Conservation (phyloP, 1,140 invertebrate genomes). For the Drosophila funebris region DNA sequence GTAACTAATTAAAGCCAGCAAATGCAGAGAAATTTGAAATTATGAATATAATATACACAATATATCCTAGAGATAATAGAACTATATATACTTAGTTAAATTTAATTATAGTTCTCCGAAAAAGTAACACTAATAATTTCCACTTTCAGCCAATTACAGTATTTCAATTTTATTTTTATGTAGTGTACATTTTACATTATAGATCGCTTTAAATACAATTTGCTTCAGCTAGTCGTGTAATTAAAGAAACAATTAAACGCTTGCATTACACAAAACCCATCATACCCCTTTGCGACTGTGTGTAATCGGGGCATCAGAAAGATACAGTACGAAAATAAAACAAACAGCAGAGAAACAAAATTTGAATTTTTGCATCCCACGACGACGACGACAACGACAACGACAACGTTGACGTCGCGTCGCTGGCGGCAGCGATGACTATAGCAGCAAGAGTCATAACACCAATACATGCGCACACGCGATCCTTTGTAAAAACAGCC, state of each 20-base stretch:
- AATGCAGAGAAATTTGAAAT: too few relatives aligned
- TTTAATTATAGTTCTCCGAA: too few relatives aligned
- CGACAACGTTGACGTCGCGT: background rate
- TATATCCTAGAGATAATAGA: too few relatives aligned
- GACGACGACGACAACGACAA: slow-evolving; percentile 20
- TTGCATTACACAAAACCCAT: background rate
- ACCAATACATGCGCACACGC: slow-evolving; percentile 11
- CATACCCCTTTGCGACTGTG: slow-evolving; percentile 18
- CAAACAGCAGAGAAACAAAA: slow-evolving; percentile 46
- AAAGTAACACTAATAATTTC: too few relatives aligned
- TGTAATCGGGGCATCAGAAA: slow-evolving; percentile 28
- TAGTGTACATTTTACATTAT: too few relatives aligned
- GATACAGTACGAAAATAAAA: slow-evolving; percentile 72
- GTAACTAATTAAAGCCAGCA: too few relatives aligned
- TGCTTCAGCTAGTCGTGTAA: background rate
- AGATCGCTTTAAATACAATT: background rate
- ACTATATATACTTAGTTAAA: too few relatives aligned
- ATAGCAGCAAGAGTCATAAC: background rate
- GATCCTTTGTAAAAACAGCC: slow-evolving; percentile 36
- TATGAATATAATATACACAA: too few relatives aligned
- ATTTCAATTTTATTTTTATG: too few relatives aligned
- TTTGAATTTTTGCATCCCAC: slow-evolving; percentile 78
- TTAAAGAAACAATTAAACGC: background rate
- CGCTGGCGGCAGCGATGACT: too few relatives aligned
- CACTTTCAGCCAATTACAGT: too few relatives aligned